Evolutionary conservation across 2,888 invertebrate species (phyloP), one percentile per base, ranked within the genome.

Genomic region (Drosophila putrida): DNA sequence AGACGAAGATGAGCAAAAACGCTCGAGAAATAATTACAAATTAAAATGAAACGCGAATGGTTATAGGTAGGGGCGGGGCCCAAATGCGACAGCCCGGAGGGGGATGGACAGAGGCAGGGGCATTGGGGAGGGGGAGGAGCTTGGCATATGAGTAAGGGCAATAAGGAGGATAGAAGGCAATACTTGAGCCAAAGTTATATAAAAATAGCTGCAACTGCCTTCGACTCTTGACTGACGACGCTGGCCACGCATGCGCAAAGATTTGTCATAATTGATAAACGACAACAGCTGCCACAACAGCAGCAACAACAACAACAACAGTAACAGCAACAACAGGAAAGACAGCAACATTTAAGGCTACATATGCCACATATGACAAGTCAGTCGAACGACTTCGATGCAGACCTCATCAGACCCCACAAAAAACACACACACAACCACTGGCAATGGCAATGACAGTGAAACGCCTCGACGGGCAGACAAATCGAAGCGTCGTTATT

Each of bases 191-290:
- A 66, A 73, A 70, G 66, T 73, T 85, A 73, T 77, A 82, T 77
- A 85, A 76, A 82, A 87, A 83, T 83, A 83, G 80, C 79, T 58
- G 66, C 70, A 71, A 73, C 63, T 50, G 50, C 50, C 50, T 51
- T 28, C 54, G 43, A 43, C 54, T 33, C 38, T 28, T 43, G 43
- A 43, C 54, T 33, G 67, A 71, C 73, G 68, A 59, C 47, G 60
- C 70, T 78, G 87, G 90, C 85, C 90, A 91, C 82, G 91, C 90
- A 91, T 90, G 91, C 90, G 90, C 90, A 90, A 91, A 91, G 91
- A 91, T 91, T 90, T 91, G 91, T 91, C 91, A 91, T 91, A 91
- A 91, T 91, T 91, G 91, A 91, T 91, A 91, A 91, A 88, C 78
- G 86, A 77, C 78, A 78, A 72, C 72, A 68, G 62, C 75, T 64